Evolutionary conservation across 2,888 invertebrate species (phyloP).

Genomic region (Proisotoma minuta): DNA sequence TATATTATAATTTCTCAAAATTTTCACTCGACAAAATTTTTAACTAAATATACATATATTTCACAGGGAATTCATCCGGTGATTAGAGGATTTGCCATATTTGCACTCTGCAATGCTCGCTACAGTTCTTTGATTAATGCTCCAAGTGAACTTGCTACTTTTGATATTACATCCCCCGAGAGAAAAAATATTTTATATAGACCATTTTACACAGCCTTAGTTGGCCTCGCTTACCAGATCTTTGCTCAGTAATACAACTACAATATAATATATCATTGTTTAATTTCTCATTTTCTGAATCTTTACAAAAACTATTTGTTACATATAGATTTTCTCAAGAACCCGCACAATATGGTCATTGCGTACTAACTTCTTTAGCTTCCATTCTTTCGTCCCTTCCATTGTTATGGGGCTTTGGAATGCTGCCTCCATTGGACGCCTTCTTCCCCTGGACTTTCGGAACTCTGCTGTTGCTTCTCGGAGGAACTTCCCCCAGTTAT

Average conservation of each 20-base stretch:
- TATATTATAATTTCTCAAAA: neutral
- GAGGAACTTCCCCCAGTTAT: slow-evolving; percentile 36
- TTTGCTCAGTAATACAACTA: neutral
- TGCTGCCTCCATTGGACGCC: slow-evolving; percentile 42
- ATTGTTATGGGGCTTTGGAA: slow-evolving; percentile 38
- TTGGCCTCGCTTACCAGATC: neutral
- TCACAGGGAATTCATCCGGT: slow-evolving; percentile 26
- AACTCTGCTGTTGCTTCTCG: slow-evolving; percentile 24
- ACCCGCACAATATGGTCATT: neutral
- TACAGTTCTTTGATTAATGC: slow-evolving; percentile 40
- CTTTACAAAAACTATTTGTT: neutral
- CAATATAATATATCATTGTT: neutral
- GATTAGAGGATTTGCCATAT: slow-evolving; percentile 36
- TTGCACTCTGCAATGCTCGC: slow-evolving; percentile 40
- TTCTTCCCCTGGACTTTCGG: slow-evolving; percentile 44
- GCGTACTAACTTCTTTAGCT: slow-evolving; percentile 17
- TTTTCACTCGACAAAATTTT: neutral
- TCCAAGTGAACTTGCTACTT: slow-evolving; percentile 40
- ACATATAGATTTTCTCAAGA: neutral
- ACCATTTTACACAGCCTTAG: slow-evolving; percentile 33
- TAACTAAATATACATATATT: too few species aligned
- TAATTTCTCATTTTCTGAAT: neutral
- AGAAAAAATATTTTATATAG: slow-evolving; percentile 34
- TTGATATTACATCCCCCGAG: slow-evolving; percentile 35
- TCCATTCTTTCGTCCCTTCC: slow-evolving; percentile 31